These are phyloP conservation scores for Aromia moschata DNA, from an alignment of 2,888 invertebrate species.

Conservation along the genomic window DNA sequence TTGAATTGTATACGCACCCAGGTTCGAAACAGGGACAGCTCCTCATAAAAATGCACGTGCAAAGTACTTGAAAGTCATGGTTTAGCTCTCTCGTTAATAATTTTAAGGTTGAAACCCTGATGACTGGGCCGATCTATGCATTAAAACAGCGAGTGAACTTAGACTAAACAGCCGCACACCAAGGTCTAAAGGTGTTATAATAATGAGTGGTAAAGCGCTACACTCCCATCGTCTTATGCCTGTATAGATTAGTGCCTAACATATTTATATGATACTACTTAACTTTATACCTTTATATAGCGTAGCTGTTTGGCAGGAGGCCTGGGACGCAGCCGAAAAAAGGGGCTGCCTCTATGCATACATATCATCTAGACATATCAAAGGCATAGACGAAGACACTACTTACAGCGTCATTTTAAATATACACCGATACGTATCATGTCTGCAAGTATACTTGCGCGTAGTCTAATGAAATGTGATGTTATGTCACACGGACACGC, in stretches of 20 bases:
- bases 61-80: background rate
- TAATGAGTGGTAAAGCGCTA: conserved; percentile 54
- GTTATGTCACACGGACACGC: background rate
- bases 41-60: background rate
- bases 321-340: conserved; percentile 40
- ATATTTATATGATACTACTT: conserved; percentile 53
- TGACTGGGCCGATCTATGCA: conserved; percentile 15
- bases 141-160: conserved; percentile 35
- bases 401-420: background rate
- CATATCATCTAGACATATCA: conserved; percentile 45
- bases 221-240: conserved; percentile 56
- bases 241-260: conserved; percentile 60
- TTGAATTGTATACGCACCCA: too few relatives aligned
- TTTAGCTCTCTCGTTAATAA: conserved; percentile 3
- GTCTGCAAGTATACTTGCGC: background rate
- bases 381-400: conserved; percentile 34
- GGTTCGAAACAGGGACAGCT: background rate
- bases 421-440: background rate
- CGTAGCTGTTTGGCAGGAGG: conserved; percentile 42
- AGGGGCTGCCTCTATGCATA: conserved; percentile 42
- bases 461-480: background rate
- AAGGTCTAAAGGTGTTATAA: conserved; percentile 40
- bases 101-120: conserved; percentile 17
- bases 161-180: conserved; percentile 45
- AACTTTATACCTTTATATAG: conserved; percentile 52